Base-by-base conservation (phyloP, 2,797 vertebrate species). In the Brachymystax lenok region DNA sequence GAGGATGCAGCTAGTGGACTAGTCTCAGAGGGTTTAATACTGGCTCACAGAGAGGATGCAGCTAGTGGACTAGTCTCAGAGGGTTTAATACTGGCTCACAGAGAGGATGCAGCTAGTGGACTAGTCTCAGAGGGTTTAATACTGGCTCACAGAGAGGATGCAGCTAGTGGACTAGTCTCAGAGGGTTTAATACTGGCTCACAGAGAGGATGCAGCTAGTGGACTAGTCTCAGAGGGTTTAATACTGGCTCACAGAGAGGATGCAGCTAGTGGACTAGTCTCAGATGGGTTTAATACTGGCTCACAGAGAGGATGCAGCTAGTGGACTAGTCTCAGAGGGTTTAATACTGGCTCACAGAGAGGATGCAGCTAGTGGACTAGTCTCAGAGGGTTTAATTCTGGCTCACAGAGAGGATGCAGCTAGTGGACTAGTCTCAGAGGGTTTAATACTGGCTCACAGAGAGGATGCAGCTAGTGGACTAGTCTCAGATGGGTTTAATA, bases 61-160 rank as follows among this genome's bases (percentile, higher is more conserved):
- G n/a, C n/a, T n/a, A n/a, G n/a, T n/a, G n/a, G n/a, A n/a, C n/a
- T 19, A 54, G 67, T 80, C 64, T 74, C 76, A 51, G 46, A 72
- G 19, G 73, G 77, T 4, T 30, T 67, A 33, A 33, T 67, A 6
- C 27, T 67, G 64, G 14, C 28, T 30, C 64, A 67, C 64, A 30
- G 14, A 67, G 16, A 67, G 30, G 33, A 33, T 33, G 54, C 5
- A n/a, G 54, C n/a, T 17, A n/a, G 28, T 16, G 13, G 16, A 77
- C 74, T 19, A 54, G 67, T 80, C 64, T 74, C 76, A 51, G 56
- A 72, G 73, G 78, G 24, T 13, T 30, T 67, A 33, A 67, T 67
- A 6, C 27, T 67, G 64, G 14, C 28, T 30, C 64, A 67, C 64
- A 30, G 14, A 67, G 16, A 33, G 33, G 5, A 33, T 33, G 54